Evolutionary conservation across 2,888 invertebrate species (phyloP).

Genomic region (Hydroisotoma schaefferi): DNA sequence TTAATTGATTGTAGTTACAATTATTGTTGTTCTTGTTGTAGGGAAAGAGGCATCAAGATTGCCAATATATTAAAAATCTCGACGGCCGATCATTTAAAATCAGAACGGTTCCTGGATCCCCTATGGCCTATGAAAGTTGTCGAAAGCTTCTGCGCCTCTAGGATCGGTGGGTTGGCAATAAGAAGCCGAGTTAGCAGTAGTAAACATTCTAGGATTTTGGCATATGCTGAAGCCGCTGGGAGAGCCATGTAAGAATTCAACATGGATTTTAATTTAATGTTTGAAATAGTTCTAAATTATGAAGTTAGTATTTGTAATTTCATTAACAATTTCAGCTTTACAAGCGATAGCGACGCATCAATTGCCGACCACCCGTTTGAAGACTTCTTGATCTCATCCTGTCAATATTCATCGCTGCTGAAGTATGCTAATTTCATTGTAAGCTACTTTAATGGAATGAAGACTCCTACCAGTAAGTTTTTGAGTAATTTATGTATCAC

Average conservation of each 20-base stretch:
- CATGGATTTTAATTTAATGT: too few relatives aligned
- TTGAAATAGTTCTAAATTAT: background rate
- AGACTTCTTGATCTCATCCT: constrained; percentile 44
- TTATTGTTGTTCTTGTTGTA: constrained; percentile 10
- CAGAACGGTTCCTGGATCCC: constrained; percentile 25
- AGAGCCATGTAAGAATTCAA: constrained; percentile 42
- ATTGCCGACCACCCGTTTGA: constrained; percentile 47
- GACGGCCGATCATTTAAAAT: constrained; percentile 41
- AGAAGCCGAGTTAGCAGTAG: constrained; percentile 33
- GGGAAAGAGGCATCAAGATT: constrained; percentile 45
- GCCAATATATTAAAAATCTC: constrained; percentile 41
- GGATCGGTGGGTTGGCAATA: constrained; percentile 38
- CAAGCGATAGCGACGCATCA: too few relatives aligned
- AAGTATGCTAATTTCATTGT: constrained; percentile 42
- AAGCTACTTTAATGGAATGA: constrained; percentile 31
- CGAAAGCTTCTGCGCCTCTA: constrained; percentile 44
- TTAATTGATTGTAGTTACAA: background rate
- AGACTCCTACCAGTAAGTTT: constrained; percentile 34
- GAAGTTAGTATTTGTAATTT: background rate
- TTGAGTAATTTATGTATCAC: too few relatives aligned
- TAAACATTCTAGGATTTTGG: constrained; percentile 34
- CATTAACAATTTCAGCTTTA: too few relatives aligned
- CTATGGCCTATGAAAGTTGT: constrained; percentile 41
- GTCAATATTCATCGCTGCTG: constrained; percentile 40
- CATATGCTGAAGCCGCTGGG: constrained; percentile 45